Percentiles rank a stretch among this genome's conserved stretches.
These are phyloP conservation scores for Eupithecia subfuscata DNA, from an alignment of 2,888 invertebrate species.

Conservation along the genomic window DNA sequence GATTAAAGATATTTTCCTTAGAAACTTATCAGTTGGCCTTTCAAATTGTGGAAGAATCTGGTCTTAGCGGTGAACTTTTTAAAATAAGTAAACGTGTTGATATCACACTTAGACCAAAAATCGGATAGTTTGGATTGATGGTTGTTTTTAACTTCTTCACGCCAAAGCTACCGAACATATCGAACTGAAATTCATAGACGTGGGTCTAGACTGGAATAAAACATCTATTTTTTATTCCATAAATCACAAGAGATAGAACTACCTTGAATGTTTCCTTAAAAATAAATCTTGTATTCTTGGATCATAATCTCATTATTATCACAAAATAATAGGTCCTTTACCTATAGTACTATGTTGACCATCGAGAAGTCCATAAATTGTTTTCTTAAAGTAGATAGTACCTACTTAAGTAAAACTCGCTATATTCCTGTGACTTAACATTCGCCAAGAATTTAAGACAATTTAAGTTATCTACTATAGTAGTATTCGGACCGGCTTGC, in stretches of 20 bases:
- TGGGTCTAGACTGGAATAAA: not conserved
- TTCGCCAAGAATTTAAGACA: conserved; percentile 13
- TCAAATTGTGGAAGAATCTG: conserved; percentile 16
- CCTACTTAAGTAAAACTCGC: not conserved
- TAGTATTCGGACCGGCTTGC: conserved; percentile 39
- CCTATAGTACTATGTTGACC: not conserved
- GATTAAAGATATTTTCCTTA: conserved; percentile 42
- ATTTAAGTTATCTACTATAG: conserved; percentile 34
- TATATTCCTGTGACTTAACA: not conserved
- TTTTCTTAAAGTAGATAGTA: not conserved
- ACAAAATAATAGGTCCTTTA: too few species aligned
- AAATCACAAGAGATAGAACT: too few species aligned
- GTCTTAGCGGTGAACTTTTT: not conserved
- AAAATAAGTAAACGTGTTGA: not conserved
- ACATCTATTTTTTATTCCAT: too few species aligned
- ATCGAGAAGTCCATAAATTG: not conserved
- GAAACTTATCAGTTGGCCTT: conserved; percentile 37
- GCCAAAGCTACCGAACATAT: not conserved
- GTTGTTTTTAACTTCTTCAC: too few species aligned
- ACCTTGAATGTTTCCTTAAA: too few species aligned
- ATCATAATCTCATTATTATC: too few species aligned
- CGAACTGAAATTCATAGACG: not conserved
- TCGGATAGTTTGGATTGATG: too few species aligned
- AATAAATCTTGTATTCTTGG: too few species aligned
- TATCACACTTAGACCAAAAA: too few species aligned